A percentile compares a stretch with the other conserved stretches of the same genome.
phyloP scores from a whole-genome alignment of 1,140 invertebrate species.

The Drosophila micromelanica region DNA sequence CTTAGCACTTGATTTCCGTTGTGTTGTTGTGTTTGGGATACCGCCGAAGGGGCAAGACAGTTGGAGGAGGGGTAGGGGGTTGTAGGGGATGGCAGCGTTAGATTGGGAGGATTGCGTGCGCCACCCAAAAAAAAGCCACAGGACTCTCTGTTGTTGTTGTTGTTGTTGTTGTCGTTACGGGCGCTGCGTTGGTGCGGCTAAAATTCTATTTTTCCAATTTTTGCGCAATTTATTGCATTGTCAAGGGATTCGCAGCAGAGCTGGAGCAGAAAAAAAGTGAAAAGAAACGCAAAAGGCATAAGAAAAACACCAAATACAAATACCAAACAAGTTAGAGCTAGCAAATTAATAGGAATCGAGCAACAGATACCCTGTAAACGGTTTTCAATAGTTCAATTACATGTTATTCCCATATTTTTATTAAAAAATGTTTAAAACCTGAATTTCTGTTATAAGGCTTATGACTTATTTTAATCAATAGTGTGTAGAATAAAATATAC shows the following conservation, averaged over 20 bases:
- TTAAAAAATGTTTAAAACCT: too few relatives aligned
- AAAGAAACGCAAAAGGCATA: constrained; percentile 63
- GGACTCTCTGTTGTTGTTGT: constrained; percentile 27
- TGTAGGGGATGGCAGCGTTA: too few relatives aligned
- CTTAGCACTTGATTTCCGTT: constrained; percentile 79
- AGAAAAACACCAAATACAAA: constrained; percentile 80
- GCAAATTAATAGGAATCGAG: background rate
- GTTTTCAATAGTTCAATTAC: background rate
- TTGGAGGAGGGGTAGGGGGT: too few relatives aligned
- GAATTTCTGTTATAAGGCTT: too few relatives aligned
- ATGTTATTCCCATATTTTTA: too few relatives aligned
- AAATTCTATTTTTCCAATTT: constrained; percentile 82
- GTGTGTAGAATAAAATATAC: too few relatives aligned
- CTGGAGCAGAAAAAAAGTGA: constrained; percentile 37
- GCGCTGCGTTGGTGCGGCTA: constrained; percentile 63
- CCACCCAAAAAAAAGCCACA: constrained; percentile 36
- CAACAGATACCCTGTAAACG: constrained; percentile 11
- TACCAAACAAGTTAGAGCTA: constrained; percentile 51
- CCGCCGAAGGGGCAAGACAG: constrained; percentile 25
- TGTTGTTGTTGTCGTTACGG: constrained; percentile 52
- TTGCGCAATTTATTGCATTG: constrained; percentile 82
- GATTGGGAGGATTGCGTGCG: constrained; percentile 31
- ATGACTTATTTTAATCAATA: too few relatives aligned
- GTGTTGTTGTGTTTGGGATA: constrained; percentile 41
- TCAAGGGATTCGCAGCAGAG: constrained; percentile 70